Base-by-base conservation (phyloP, 1,140 invertebrate species). In the Cyrtorhinus lividipennis region DNA sequence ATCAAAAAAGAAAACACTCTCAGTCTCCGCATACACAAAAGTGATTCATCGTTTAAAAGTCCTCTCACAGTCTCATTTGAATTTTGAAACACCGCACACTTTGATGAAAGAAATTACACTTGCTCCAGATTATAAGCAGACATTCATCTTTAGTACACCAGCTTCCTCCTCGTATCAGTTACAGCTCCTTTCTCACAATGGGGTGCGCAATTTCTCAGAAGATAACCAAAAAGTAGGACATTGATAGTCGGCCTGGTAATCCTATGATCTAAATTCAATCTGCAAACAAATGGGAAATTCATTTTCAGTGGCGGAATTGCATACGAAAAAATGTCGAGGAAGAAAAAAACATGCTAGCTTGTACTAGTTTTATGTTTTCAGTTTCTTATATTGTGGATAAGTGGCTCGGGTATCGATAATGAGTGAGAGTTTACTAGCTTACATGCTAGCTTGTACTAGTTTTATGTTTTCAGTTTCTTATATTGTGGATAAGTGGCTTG, bases 201-300 rank as follows among this genome's bases (percentile, higher is more conserved):
- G 58, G 58, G 58, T 59, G 58, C 58, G 58, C 58, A 59, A 30
- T 59, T 59, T 59, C 27, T 30, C 58, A 59, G 58, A 59, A 59
- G 58, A 59, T 30, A 59, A 59, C 58, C 58, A 59, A 59, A 59
- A 59, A 59, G 58, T 18, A 59, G 58, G 58, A 59, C 24, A 59
- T 59, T 59, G 58, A 30, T 59, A 30, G 58, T 59, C 27, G 58
- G 58, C 58, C 58, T 59, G 24, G 58, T 5, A 18, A 30, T 59
- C 22, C 58, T 59, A 59, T 26, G 27, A n/a, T 59, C 58, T 46
- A 46, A 44, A 61, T 61, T 46, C 30, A 61, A 61, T 61, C 60
- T 61, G 60, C 20, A 61, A 61, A 44, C 5, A 61, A 61, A 61
- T 8, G 61, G 24, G 56, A 25, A 58, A 26, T 10, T 8, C 22